Percentiles rank a stretch among this genome's conserved stretches.
These are phyloP conservation scores for Leptura quadrifasciata DNA, from an alignment of 2,888 invertebrate species.

Conservation along the genomic window DNA sequence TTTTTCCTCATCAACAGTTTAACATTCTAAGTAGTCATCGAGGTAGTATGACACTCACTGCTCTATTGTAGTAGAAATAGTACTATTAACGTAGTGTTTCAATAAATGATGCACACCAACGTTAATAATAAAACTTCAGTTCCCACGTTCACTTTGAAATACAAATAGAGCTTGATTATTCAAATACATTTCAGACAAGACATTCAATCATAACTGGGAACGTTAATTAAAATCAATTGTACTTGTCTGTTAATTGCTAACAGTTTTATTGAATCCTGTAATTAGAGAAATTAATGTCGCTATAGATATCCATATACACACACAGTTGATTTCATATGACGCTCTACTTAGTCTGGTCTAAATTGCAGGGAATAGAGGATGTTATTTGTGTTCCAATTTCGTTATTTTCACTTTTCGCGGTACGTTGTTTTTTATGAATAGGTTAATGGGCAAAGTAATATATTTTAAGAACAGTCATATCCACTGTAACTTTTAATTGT, in stretches of 20 bases:
- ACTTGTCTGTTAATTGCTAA: constrained; percentile 6
- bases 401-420: too few species aligned
- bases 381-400: not conserved
- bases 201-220: not conserved
- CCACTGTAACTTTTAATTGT: too few species aligned
- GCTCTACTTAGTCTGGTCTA: not conserved
- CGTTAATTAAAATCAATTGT: not conserved
- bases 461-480: too few species aligned
- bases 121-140: not conserved
- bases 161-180: not conserved
- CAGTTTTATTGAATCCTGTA: not conserved
- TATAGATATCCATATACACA: not conserved
- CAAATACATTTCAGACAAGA: constrained; percentile 3
- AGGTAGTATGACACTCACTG: too few species aligned
- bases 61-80: not conserved
- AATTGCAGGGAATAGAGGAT: not conserved
- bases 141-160: not conserved
- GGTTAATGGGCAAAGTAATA: too few species aligned
- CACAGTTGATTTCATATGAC: not conserved
- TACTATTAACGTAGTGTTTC: not conserved
- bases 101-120: not conserved
- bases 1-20: too few species aligned
- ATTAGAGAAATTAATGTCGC: not conserved
- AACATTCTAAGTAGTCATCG: too few species aligned
- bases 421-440: too few species aligned